Evolutionary conservation across 2,113 vertebrate species (phyloP).

Genomic region (Acanthisitta chloris): DNA sequence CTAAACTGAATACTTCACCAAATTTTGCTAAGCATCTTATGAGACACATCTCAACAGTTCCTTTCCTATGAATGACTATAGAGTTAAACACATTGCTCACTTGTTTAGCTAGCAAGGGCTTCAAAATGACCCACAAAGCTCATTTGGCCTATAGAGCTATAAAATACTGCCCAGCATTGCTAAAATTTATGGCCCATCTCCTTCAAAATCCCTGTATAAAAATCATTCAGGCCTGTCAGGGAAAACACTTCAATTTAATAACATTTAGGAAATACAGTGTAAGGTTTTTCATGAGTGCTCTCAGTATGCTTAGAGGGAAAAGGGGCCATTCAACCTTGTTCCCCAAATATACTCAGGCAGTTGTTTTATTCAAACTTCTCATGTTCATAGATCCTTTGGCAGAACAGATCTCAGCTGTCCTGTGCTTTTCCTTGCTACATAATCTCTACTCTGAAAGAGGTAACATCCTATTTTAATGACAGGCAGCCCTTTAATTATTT

Average conservation of each 20-base stretch:
- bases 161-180: not conserved
- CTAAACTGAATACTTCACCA: not conserved
- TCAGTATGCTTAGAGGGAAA: rapidly evolving
- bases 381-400: not conserved
- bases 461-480: not conserved
- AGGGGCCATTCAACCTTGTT: not conserved
- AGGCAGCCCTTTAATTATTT: not conserved
- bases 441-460: not conserved
- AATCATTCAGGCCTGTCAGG: not conserved
- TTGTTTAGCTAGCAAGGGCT: not conserved
- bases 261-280: not conserved
- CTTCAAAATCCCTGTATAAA: not conserved
- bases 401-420: not conserved
- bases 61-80: not conserved
- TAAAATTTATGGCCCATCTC: not conserved
- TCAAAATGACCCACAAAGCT: not conserved
- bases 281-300: rapidly evolving
- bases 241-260: not conserved
- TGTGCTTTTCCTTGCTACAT: not conserved
- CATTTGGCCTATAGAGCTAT: not conserved
- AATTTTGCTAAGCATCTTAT: not conserved
- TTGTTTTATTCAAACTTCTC: not conserved
- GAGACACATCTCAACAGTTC: not conserved
- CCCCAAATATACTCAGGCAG: not conserved
- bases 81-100: not conserved